Evolutionary conservation across 2,113 vertebrate species (phyloP).

Genomic region (Alectura lathami): DNA sequence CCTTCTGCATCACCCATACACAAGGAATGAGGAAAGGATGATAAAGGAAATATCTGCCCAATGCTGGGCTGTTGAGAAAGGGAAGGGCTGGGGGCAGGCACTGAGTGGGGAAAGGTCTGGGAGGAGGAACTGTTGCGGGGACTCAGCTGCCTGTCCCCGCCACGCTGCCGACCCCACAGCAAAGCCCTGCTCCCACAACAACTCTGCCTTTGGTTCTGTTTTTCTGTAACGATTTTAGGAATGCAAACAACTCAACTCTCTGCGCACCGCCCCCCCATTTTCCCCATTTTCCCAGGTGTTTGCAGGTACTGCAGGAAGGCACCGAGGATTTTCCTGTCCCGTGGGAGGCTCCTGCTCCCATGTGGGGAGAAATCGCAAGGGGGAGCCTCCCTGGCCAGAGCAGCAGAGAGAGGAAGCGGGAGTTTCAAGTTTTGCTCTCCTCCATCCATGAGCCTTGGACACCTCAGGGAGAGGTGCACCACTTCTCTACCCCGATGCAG

Average conservation of each 20-base stretch:
- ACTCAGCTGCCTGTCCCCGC: not conserved
- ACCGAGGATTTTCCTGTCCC: not conserved
- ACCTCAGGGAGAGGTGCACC: not conserved
- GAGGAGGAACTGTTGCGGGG: not conserved
- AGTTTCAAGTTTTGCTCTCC: not conserved
- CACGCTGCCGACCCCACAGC: fast-evolving
- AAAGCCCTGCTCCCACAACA: not conserved
- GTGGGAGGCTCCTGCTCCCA: not conserved
- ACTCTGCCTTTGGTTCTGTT: not conserved
- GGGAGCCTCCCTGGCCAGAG: not conserved
- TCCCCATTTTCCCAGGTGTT: not conserved
- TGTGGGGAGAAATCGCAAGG: fast-evolving
- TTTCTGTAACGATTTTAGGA: not conserved
- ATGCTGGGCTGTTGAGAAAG: not conserved
- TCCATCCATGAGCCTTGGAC: not conserved
- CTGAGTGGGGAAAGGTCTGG: fast-evolving
- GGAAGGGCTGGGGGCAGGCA: not conserved
- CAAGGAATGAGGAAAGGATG: not conserved
- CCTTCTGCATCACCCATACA: not conserved
- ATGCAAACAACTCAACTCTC: not conserved
- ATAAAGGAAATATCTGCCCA: not conserved
- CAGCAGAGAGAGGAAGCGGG: not conserved
- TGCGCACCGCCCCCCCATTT: not conserved
- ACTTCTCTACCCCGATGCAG: not conserved
- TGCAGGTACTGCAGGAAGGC: not conserved